Conservation (phyloP, 1,140 invertebrate genomes). For the Papilio polyxenes region DNA sequence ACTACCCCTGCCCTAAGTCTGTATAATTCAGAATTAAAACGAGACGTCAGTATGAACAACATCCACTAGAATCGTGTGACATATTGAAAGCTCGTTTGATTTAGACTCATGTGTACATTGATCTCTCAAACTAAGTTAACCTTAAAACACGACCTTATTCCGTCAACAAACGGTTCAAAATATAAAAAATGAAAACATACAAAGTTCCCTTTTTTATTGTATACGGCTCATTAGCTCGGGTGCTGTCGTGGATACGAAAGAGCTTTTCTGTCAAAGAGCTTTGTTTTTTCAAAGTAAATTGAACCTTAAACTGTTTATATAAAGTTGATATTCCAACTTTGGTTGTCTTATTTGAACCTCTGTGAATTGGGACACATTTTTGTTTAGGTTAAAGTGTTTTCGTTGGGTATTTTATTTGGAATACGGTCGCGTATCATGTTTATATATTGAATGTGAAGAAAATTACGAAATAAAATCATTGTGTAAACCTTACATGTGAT, state of each 20-base stretch:
- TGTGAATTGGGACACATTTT: constrained; percentile 58
- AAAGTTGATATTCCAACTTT: constrained; percentile 38
- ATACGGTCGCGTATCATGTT: constrained; percentile 40
- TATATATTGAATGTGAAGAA: constrained; percentile 41
- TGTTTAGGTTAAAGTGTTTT: constrained; percentile 58
- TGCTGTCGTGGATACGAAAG: constrained; percentile 45
- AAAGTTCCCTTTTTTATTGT: constrained; percentile 51
- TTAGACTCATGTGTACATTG: constrained; percentile 39
- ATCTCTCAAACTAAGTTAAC: constrained; percentile 42
- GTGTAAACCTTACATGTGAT: constrained; percentile 30
- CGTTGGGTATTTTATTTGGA: constrained; percentile 55
- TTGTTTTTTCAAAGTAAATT: constrained; percentile 22
- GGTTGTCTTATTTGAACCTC: constrained; percentile 19
- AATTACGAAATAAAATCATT: constrained; percentile 43
- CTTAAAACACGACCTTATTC: constrained; percentile 48
- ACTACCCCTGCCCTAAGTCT: background rate
- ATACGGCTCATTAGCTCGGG: constrained; percentile 53
- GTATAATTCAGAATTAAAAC: constrained; percentile 22
- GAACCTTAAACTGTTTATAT: constrained; percentile 37
- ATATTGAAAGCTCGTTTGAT: constrained; percentile 35
- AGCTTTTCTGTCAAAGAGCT: constrained; percentile 48
- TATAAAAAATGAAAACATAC: constrained; percentile 49
- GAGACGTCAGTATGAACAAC: constrained; percentile 23
- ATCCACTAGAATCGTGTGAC: constrained; percentile 31
- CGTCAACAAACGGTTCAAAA: constrained; percentile 29